A percentile compares a stretch with the other conserved stretches of the same genome.
Conservation (phyloP, 2,113 vertebrate species). For the Picathartes gymnocephalus region DNA sequence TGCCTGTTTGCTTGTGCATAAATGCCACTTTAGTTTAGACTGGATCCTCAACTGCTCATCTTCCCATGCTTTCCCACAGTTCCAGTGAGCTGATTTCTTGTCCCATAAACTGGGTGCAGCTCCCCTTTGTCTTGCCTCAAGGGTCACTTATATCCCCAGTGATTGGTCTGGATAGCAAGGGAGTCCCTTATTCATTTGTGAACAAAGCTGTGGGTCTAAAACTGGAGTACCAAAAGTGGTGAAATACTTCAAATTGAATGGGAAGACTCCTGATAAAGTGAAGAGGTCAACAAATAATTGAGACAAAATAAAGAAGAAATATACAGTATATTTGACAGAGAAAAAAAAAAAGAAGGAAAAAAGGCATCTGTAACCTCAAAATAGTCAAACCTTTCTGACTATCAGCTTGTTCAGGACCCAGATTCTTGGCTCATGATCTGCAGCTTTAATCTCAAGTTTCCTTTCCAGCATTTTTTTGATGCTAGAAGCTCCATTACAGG, state of each 20-base stretch:
- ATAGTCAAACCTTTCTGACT: not conserved
- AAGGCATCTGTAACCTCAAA: not conserved
- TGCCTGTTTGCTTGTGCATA: not conserved
- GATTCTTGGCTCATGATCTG: not conserved
- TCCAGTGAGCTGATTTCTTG: not conserved
- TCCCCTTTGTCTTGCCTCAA: not conserved
- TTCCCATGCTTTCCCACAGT: not conserved
- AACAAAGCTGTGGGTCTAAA: not conserved
- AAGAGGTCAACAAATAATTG: not conserved
- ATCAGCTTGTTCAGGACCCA: not conserved
- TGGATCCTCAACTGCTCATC: not conserved
- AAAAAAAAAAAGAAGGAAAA: not conserved
- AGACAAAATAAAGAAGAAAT: not conserved
- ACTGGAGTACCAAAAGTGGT: not conserved
- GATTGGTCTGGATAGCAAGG: not conserved
- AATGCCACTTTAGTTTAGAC: not conserved
- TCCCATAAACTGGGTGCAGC: not conserved
- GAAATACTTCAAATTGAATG: not conserved
- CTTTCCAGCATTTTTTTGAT: conserved; percentile 15
- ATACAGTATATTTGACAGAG: not conserved
- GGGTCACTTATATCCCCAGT: not conserved
- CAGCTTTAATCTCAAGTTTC: conserved; percentile 17
- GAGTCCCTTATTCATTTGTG: not conserved
- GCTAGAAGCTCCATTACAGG: conserved; percentile 28
- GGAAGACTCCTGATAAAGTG: not conserved